Evolutionary conservation across 2,888 invertebrate genomes (phyloP).

Genomic region (Panorpa germanica): DNA sequence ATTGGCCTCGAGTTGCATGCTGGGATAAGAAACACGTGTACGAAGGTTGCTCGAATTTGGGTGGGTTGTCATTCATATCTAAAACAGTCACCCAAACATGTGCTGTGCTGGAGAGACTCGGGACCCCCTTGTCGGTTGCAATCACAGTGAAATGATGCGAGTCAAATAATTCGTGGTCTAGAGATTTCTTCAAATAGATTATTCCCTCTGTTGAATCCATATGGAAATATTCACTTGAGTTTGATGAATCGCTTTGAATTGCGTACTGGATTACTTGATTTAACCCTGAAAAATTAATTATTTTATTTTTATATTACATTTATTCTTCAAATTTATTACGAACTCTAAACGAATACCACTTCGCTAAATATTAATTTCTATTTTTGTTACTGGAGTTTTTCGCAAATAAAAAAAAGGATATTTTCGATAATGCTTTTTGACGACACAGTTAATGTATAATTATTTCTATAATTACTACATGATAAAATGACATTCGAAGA

Average conservation of each 20-base stretch:
- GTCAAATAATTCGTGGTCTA: conserved; percentile 62
- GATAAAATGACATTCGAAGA: no score
- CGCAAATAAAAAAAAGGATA: no score
- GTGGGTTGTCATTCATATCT: conserved; percentile 84
- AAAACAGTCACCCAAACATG: conserved; percentile 71
- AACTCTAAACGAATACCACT: no score
- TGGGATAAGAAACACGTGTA: conserved; percentile 62
- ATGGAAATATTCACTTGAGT: conserved; percentile 49
- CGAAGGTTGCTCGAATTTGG: conserved; percentile 64
- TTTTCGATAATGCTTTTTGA: no score
- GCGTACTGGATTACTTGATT: conserved; percentile 51
- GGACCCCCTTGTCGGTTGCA: conserved; percentile 71
- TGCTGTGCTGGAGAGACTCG: conserved; percentile 59
- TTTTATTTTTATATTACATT: no score
- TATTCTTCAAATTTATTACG: no score
- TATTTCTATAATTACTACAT: no score
- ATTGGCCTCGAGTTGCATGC: conserved; percentile 69
- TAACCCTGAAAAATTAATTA: conserved; percentile 25
- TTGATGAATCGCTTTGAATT: conserved; percentile 40
- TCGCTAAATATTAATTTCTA: no score
- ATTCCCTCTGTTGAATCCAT: conserved; percentile 59
- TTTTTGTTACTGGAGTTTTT: no score
- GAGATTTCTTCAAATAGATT: conserved; percentile 53
- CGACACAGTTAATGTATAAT: no score
- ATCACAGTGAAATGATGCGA: conserved; percentile 61